Percentiles rank a stretch among this genome's conserved stretches.
These are phyloP conservation scores for Chloromyia formosa DNA, from an alignment of 2,888 invertebrate genomes.

Conservation along the genomic window DNA sequence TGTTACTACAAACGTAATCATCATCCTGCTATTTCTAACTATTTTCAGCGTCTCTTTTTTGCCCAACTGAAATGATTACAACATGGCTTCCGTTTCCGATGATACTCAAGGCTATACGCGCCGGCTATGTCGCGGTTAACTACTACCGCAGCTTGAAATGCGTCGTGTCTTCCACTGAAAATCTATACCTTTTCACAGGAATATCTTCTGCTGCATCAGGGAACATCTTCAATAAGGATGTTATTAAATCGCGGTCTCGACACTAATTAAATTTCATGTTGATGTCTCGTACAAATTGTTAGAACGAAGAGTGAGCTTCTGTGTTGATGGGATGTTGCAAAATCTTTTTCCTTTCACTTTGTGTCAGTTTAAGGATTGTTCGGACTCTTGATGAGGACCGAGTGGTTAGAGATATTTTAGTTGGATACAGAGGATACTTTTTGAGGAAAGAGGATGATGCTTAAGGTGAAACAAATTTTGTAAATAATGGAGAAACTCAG, in stretches of 20 bases:
- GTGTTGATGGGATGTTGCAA: conserved; percentile 22
- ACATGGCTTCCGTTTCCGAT: conserved; percentile 20
- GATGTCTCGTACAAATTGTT: conserved; percentile 38
- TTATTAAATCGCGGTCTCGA: conserved; percentile 43
- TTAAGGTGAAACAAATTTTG: too few relatives aligned
- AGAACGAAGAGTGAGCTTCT: not conserved
- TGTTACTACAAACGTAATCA: conserved; percentile 35
- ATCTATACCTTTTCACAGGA: conserved; percentile 9
- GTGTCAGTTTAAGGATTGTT: too few relatives aligned
- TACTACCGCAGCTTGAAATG: not conserved
- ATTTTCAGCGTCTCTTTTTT: not conserved
- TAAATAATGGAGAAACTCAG: too few relatives aligned
- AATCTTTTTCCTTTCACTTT: too few relatives aligned
- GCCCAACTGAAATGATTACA: conserved; percentile 28
- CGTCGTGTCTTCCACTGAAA: not conserved
- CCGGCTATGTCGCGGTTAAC: not conserved
- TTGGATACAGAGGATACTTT: too few relatives aligned
- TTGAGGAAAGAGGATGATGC: too few relatives aligned
- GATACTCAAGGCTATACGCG: conserved; percentile 17
- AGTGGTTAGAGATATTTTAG: too few relatives aligned
- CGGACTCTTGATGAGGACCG: too few relatives aligned
- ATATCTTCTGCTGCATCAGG: conserved; percentile 2
- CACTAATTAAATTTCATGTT: conserved; percentile 42
- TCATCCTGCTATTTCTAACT: conserved; percentile 27
- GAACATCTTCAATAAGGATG: conserved; percentile 35